phyloP scores from a whole-genome alignment of 2,113 vertebrate genomes.

The Mus musculus region GRCm39 chr1:154440501-154441000 shows the following conservation, averaged over 20 bases:
- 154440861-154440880: not conserved
- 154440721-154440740: no score
- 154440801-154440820: not conserved
- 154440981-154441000: not conserved
- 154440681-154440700: not conserved
- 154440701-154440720: not conserved
- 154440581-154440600: slow-evolving; percentile 84
- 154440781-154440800: not conserved
- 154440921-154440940: not conserved
- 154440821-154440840: not conserved
- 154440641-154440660: slow-evolving; percentile 12
- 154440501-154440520: not conserved
- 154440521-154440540: slow-evolving; percentile 71
- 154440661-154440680: not conserved
- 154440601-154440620: slow-evolving; percentile 75
- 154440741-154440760: not conserved
- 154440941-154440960: not conserved
- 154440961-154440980: not conserved
- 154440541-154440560: slow-evolving; percentile 71
- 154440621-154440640: slow-evolving; percentile 76
- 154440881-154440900: not conserved
- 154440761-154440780: not conserved
- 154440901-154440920: not conserved
- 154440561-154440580: slow-evolving; percentile 82
- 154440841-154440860: not conserved